Conservation (phyloP, 2,888 invertebrate species). For the Himalopsyche anomala region DNA sequence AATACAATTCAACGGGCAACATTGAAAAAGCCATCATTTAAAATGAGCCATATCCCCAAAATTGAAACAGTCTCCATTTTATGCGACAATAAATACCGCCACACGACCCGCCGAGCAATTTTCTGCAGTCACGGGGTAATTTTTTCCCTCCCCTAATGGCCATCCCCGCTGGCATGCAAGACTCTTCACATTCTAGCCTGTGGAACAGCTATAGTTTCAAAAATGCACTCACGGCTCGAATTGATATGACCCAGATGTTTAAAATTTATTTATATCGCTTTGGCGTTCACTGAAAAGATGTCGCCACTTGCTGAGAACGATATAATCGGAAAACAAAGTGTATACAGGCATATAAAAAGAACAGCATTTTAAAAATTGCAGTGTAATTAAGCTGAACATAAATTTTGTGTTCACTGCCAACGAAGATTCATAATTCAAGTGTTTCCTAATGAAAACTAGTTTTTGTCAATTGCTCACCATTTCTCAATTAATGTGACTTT, state of each 20-base stretch:
- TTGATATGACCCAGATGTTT: constrained; percentile 25
- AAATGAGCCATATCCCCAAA: not conserved
- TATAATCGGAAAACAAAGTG: not conserved
- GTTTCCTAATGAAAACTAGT: too few species aligned
- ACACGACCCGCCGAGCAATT: constrained; percentile 8
- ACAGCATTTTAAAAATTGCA: too few species aligned
- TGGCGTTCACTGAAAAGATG: not conserved
- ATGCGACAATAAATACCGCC: constrained; percentile 5
- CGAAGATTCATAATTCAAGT: too few species aligned
- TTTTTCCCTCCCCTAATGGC: constrained; percentile 6
- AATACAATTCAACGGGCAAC: not conserved
- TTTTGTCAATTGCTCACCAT: too few species aligned
- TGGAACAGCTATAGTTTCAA: not conserved
- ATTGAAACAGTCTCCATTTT: constrained; percentile 23
- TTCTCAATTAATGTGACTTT: too few species aligned
- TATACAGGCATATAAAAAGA: too few species aligned
- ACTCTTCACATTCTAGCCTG: not conserved
- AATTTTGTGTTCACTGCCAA: too few species aligned
- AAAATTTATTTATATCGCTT: not conserved
- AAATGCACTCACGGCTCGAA: constrained; percentile 8
- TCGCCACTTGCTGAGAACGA: not conserved
- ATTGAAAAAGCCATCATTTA: not conserved
- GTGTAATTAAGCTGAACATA: too few species aligned
- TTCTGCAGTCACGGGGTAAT: constrained; percentile 10
- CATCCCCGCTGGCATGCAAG: not conserved